Base-by-base conservation (phyloP, 2,888 invertebrate genomes). In the Caenorhabditis plicata region DNA sequence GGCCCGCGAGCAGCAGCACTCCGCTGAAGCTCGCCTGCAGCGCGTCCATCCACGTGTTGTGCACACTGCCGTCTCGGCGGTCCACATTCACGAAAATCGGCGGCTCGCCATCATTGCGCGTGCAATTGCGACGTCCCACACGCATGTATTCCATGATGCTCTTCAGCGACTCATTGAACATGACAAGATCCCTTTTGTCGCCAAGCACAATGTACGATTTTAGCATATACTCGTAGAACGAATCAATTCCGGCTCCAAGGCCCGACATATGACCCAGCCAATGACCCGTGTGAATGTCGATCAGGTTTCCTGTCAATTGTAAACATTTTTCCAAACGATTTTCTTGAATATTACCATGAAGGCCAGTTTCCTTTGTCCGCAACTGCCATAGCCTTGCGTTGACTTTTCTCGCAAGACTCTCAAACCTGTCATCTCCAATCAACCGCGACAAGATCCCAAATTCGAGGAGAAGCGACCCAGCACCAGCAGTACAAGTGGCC, bases 71-170 rank as follows among this genome's bases (percentile, higher is more conserved):
- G 71, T 84, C 86, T 46, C 83, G 7, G 36, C 29, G 13, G 71
- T 87, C 85, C 1, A 87, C 87, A 81, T 87, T 87, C 3, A 87
- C 86, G 80, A 86, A 87, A 8, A 87, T 79, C 7, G 87, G 87
- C 68, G 86, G 86, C 67, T 85, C 85, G 4, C 87, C 87, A 42
- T 77, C 77, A 3, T 86, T 86, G 42, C 52, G 82, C 75, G 71
- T 26, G 44, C 67, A 71, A 0, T 26, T 45, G 4, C 22, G 23
- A n/a, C 65, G 32, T 22, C 86, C 87, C 78, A 84, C 82, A 47
- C 86, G 80, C 82, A 86, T 81, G 72, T 86, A 85, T 64, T 83
- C 83, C 71, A 85, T 85, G 52, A 87, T 85, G 15, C 82, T 81
- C 41, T 82, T 81, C 73, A 86, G 86, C 1, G 85, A 83, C 67